Evolutionary conservation across 1,140 invertebrate genomes (phyloP), one percentile per base, ranked within the genome.

Genomic region (Brachionus paranguensis): DNA sequence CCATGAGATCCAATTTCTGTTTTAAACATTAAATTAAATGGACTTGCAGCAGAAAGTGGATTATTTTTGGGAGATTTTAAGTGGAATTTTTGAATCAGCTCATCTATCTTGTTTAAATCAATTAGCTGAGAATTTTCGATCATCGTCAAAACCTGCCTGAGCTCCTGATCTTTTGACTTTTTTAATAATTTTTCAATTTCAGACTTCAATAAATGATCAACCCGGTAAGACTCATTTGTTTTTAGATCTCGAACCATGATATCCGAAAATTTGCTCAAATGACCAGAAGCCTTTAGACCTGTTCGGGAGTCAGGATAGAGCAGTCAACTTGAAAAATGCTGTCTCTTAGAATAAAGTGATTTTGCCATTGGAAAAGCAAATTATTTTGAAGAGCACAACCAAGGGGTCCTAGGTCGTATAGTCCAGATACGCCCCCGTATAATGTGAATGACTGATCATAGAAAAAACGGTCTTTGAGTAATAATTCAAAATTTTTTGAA

Each of bases 11-110:
- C 97, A 97, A 87, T 99, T 99, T 87, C 94, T 94, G 0, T 96
- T 99, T 50, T 93, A 90, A 99, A 99, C 97, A 99, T 99, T 4
- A 99, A 91, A 90, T 99, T 99, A 88, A 99, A 99, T 87, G 98
- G 95, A 84, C 98, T 93, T 0, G 97, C 95, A 86, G 97, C 95
- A 0, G 93, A 93, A 0, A 99, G 89, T 84, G 97, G 94, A 91
- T 99, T 99, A 17, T 94, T 94, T 1, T 95, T 88, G 0, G 97
- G 97, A 4, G 96, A 96, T 87, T 96, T 97, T 91, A 99, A 97
- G 47, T 94, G 91, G 88, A 93, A 99, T 88, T 95, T 94, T 85
- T 90, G 90, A 88, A 99, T 91, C 17, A 97, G 90, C 10, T 89
- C 91, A 70, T 92, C 91, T 94, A 99, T 95, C 87, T 99, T 95